A percentile compares a stretch with the other conserved stretches of the same genome.
These are phyloP conservation scores for Entomyzon cyanotis DNA, from an alignment of 2,113 vertebrate genomes.

Conservation along the genomic window DNA sequence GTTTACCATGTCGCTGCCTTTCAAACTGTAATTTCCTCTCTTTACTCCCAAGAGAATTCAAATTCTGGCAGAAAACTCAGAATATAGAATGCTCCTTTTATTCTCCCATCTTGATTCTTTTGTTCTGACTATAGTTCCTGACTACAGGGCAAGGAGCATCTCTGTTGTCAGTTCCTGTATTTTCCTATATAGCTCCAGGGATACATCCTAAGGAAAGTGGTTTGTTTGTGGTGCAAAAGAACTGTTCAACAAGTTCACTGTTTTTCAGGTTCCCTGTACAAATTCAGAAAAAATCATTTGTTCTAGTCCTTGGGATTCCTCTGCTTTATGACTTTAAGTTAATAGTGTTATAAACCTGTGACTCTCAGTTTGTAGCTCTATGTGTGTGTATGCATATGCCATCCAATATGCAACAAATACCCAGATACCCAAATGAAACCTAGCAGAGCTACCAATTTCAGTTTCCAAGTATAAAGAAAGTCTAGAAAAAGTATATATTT, in stretches of 20 bases:
- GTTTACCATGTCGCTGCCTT: not conserved
- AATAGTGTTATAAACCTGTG: not conserved
- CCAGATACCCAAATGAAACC: not conserved
- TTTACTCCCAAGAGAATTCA: not conserved
- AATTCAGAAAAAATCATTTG: not conserved
- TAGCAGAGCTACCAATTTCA: not conserved
- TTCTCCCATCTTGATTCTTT: not conserved
- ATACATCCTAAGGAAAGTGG: not conserved
- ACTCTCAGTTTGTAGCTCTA: not conserved
- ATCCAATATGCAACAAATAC: not conserved
- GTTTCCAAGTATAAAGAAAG: not conserved
- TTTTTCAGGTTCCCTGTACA: not conserved
- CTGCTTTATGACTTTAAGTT: not conserved
- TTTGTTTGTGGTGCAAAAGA: not conserved
- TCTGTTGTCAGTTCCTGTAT: not conserved
- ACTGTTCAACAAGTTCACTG: not conserved
- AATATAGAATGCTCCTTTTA: not conserved
- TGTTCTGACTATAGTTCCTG: accelerated
- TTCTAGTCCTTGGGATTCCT: not conserved
- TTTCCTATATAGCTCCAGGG: not conserved
- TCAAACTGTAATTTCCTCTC: not conserved
- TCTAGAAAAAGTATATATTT: not conserved
- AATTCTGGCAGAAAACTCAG: not conserved
- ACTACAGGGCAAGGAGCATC: not conserved
- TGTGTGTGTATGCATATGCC: not conserved